phyloP scores from a whole-genome alignment of 2,113 vertebrate genomes.

The Sinocyclocheilus maitianheensis region DNA sequence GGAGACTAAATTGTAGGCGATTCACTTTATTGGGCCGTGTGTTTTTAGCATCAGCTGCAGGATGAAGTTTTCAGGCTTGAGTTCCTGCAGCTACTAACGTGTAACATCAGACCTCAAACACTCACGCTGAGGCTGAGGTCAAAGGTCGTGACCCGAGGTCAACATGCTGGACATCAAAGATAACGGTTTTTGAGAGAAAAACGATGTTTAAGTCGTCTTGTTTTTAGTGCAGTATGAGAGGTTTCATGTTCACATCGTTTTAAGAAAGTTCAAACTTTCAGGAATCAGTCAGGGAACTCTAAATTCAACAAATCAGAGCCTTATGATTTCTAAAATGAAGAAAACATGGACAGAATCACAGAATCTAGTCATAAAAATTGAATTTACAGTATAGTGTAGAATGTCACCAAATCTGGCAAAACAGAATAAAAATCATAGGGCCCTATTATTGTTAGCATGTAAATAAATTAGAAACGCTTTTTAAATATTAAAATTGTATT shows the following conservation, averaged over 20 bases:
- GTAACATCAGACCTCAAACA: neutral
- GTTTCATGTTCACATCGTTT: neutral
- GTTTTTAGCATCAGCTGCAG: neutral
- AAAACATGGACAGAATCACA: too few relatives aligned
- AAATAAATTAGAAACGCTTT: too few relatives aligned
- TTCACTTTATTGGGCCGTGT: neutral
- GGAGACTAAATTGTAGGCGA: neutral
- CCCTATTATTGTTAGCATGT: too few relatives aligned
- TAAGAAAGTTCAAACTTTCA: too few relatives aligned
- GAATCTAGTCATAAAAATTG: neutral
- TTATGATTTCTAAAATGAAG: neutral
- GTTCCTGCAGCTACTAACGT: constrained; percentile 14
- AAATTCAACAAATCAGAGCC: too few relatives aligned
- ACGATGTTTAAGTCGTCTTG: neutral
- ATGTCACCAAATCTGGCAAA: too few relatives aligned
- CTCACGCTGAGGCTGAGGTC: constrained; percentile 1
- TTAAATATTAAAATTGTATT: too few relatives aligned
- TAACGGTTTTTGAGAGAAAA: neutral
- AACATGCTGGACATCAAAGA: constrained; percentile 11
- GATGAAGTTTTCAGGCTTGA: neutral
- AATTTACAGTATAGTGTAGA: neutral
- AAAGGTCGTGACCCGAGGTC: constrained; percentile 8
- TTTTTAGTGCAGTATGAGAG: neutral
- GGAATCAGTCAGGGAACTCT: too few relatives aligned
- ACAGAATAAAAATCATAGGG: too few relatives aligned